Evolutionary conservation across 1,140 invertebrate species (phyloP), one percentile per base, ranked within the genome.

Genomic region (Philotrypesis tridentata): DNA sequence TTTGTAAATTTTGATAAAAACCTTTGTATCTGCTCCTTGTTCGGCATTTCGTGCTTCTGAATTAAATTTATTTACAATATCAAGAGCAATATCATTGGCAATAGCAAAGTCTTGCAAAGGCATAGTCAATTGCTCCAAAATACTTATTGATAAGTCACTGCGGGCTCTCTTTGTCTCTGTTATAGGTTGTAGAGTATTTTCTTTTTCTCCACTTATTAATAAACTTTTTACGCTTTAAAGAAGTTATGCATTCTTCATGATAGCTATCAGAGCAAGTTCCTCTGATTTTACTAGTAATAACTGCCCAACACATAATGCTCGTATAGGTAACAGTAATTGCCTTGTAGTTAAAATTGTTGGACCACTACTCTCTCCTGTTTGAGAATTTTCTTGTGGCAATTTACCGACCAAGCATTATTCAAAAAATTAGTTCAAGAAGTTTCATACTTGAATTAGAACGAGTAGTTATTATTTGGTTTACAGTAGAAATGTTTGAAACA

Each of bases 241-340:
- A 83, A 94, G 87, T 87, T 94, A 94, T 60, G 95, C 93, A 84
- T 94, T 94, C 87, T 95, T 95, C 92, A 96, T 93, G 23, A 93
- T 92, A 68, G 94, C 92, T 21, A 93, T 93, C 21, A 96, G 92
- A 33, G 93, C 93, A 27, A 93, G 89, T 79, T 96, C 93, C 88
- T 95, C 94, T 6, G 92, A 86, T 61, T 92, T 91, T 23, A 92
- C 92, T 7, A 95, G 91, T 33, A 93, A 88, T 55, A 93, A 92
- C 71, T 93, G 92, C 17, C 94, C 94, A 31, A 91, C 92, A 83
- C 94, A 95, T 82, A 95, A n/a, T n/a, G n/a, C n/a, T n/a, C n/a
- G n/a, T n/a, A n/a, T n/a, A n/a, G n/a, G n/a, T n/a, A n/a, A n/a
- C n/a, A n/a, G n/a, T n/a, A n/a, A n/a, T n/a, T n/a, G n/a, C n/a